phyloP scores from a whole-genome alignment of 2,888 invertebrate species.

The Petrophora chlorosata region DNA sequence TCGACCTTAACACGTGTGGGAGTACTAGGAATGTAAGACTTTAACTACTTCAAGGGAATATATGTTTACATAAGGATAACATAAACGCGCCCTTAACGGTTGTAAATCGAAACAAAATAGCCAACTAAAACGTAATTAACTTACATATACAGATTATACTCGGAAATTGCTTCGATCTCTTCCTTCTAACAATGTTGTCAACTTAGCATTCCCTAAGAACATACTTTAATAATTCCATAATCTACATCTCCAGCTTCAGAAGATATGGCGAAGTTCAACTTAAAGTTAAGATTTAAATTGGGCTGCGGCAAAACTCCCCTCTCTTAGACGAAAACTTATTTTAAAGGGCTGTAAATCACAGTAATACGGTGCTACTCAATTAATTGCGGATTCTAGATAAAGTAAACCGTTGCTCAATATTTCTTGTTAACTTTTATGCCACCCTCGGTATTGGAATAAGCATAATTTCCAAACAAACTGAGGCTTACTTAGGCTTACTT shows the following conservation, averaged over 20 bases:
- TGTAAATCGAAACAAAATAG: too few relatives aligned
- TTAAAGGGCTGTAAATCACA: constrained; percentile 75
- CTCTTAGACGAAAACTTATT: constrained; percentile 60
- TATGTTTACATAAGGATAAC: too few relatives aligned
- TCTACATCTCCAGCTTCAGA: constrained; percentile 57
- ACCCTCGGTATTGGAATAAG: not conserved
- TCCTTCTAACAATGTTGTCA: constrained; percentile 15
- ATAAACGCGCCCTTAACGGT: too few relatives aligned
- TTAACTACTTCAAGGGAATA: too few relatives aligned
- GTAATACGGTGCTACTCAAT: constrained; percentile 70
- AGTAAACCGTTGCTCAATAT: constrained; percentile 32
- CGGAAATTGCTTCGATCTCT: too few relatives aligned
- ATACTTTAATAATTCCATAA: constrained; percentile 63
- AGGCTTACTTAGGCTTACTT: too few relatives aligned
- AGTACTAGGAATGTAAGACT: not conserved
- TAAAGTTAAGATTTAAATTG: constrained; percentile 74
- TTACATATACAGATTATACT: too few relatives aligned
- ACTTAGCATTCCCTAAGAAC: constrained; percentile 30
- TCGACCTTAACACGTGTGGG: constrained; percentile 41
- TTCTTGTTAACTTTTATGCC: constrained; percentile 34
- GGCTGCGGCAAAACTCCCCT: constrained; percentile 55
- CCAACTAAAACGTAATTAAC: too few relatives aligned
- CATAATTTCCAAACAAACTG: too few relatives aligned
- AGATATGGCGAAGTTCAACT: constrained; percentile 72
- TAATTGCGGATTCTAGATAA: constrained; percentile 43